Evolutionary conservation across 1,140 invertebrate genomes (phyloP).

Genomic region (Macrostomum lignano): DNA sequence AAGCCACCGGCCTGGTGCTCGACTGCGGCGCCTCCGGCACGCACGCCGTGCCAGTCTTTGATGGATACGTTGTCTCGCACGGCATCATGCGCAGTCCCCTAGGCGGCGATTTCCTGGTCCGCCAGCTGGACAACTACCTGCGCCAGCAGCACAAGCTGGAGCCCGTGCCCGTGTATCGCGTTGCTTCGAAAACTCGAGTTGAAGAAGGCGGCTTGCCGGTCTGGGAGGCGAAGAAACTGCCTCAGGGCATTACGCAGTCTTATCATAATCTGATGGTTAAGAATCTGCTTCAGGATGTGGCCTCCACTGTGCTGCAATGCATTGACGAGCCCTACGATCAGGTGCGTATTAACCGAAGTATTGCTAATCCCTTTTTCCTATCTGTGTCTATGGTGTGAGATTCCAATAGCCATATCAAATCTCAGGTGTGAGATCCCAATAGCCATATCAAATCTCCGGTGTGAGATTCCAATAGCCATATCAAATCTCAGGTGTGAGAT

Average conservation of each 20-base stretch:
- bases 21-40: constrained; percentile 71
- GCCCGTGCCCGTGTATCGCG: constrained; percentile 52
- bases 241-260: constrained; percentile 51
- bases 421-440: too few species aligned
- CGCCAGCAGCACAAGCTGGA: constrained; percentile 51
- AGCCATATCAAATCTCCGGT: too few species aligned
- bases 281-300: constrained; percentile 29
- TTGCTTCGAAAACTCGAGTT: constrained; percentile 35
- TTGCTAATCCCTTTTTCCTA: constrained; percentile 7
- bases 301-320: constrained; percentile 32
- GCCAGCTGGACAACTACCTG: constrained; percentile 3
- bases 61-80: constrained; percentile 65
- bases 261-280: constrained; percentile 70
- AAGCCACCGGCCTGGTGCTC: constrained; percentile 59
- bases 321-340: constrained; percentile 20
- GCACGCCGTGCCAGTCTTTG: constrained; percentile 67
- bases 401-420: too few species aligned
- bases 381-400: too few species aligned
- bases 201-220: constrained; percentile 21
- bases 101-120: constrained; percentile 52
- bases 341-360: constrained; percentile 10
- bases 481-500: too few species aligned
- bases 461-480: too few species aligned
- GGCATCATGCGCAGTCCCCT: constrained; percentile 59
- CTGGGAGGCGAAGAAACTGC: constrained; percentile 44